These are phyloP conservation scores for Chrysolina haemoptera DNA, from an alignment of 2,888 invertebrate genomes.

Conservation along the genomic window DNA sequence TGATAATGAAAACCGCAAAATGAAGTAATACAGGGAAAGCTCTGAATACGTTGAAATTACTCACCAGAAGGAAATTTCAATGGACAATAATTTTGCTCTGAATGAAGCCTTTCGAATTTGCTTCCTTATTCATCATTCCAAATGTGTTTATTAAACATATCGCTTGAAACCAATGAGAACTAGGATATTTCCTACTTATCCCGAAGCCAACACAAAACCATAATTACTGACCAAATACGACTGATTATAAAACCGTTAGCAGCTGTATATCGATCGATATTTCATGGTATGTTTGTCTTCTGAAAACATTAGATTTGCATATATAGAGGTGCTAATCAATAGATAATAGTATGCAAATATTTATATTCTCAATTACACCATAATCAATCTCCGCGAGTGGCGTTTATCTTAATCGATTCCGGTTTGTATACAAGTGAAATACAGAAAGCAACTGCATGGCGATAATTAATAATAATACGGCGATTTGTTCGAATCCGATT, in stretches of 20 bases:
- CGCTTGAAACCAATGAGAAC: neutral
- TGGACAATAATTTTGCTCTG: no score
- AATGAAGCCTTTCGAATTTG: no score
- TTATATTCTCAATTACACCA: constrained; percentile 42
- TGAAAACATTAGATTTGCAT: constrained; percentile 27
- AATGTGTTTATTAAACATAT: neutral
- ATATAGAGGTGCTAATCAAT: constrained; percentile 43
- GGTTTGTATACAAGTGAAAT: constrained; percentile 31
- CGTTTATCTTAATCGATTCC: constrained; percentile 42
- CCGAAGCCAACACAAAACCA: constrained; percentile 2
- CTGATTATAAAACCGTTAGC: constrained; percentile 35
- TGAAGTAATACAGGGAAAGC: no score
- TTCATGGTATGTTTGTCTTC: constrained; percentile 35
- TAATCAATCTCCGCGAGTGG: constrained; percentile 40
- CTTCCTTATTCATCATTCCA: neutral
- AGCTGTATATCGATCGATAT: constrained; percentile 37
- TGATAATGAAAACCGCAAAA: no score
- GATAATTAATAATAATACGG: constrained; percentile 28
- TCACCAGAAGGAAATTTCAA: no score
- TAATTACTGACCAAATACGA: constrained; percentile 22
- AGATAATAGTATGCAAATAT: constrained; percentile 46
- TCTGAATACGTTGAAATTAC: no score
- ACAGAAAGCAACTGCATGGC: constrained; percentile 20
- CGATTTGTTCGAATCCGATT: constrained; percentile 7
- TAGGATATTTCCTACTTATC: constrained; percentile 10